Conservation (phyloP, 1,140 invertebrate species). For the Bombus terrestris region DNA sequence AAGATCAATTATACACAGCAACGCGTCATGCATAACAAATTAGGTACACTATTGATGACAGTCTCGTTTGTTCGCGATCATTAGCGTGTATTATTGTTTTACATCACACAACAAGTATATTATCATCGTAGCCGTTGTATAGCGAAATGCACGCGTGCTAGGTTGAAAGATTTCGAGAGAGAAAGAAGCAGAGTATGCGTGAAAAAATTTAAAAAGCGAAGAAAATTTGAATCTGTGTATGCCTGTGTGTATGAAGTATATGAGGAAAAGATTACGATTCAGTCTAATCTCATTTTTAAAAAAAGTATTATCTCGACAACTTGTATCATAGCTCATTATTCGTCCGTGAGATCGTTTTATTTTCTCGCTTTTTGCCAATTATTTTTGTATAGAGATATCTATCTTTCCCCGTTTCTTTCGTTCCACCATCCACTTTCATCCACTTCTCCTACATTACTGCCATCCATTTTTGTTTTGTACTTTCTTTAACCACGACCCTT, state of each 20-base stretch:
- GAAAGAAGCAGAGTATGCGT: background rate
- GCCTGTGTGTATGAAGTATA: slow-evolving; percentile 4
- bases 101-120: slow-evolving; percentile 72
- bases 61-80: slow-evolving; percentile 63
- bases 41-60: slow-evolving; percentile 38
- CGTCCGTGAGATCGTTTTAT: slow-evolving; percentile 65
- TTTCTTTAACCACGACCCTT: slow-evolving; percentile 37
- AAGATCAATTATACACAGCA: slow-evolving; percentile 14
- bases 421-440: background rate
- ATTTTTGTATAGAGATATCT: slow-evolving; percentile 75
- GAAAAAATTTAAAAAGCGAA: background rate
- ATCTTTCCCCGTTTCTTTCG: slow-evolving; percentile 36
- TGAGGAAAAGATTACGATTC: slow-evolving; percentile 64
- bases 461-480: slow-evolving; percentile 54
- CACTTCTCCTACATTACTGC: slow-evolving; percentile 1
- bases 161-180: slow-evolving; percentile 20
- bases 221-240: background rate
- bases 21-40: slow-evolving; percentile 67
- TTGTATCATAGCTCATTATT: slow-evolving; percentile 77
- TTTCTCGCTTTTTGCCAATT: slow-evolving; percentile 66
- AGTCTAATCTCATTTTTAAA: slow-evolving; percentile 70
- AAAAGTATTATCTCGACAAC: slow-evolving; percentile 78
- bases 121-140: slow-evolving; percentile 70
- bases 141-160: slow-evolving; percentile 55
- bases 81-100: slow-evolving; percentile 63